phyloP scores from a whole-genome alignment of 2,888 invertebrate species.

The Opisthograptis luteolata region DNA sequence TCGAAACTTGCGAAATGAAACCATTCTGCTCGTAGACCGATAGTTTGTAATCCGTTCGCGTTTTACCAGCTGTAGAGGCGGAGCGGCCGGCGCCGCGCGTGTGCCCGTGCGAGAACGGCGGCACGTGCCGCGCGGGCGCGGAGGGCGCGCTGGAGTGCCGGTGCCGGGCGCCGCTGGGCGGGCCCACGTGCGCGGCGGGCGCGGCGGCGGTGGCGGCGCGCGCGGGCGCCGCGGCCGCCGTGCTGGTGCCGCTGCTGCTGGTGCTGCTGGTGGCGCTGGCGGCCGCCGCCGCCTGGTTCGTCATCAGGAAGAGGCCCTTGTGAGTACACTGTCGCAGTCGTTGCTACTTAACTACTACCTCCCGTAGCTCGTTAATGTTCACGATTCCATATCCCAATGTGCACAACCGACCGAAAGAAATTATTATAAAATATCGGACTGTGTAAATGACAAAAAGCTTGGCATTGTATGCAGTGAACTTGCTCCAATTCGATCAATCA shows the following conservation, averaged over 20 bases:
- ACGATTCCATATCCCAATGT: too few species aligned
- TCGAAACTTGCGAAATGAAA: too few species aligned
- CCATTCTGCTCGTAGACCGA: too few species aligned
- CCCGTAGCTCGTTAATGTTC: too few species aligned
- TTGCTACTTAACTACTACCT: too few species aligned
- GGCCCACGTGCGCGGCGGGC: constrained; percentile 87
- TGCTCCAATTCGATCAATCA: too few species aligned
- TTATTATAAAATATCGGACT: too few species aligned
- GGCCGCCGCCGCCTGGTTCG: constrained; percentile 91
- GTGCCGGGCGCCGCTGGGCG: constrained; percentile 85
- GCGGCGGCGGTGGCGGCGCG: constrained; percentile 84
- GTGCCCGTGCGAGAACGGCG: constrained; percentile 95
- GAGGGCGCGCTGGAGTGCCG: constrained; percentile 86
- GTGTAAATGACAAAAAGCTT: too few species aligned
- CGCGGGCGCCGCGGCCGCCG: constrained; percentile 86
- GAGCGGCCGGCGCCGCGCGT: constrained; percentile 89
- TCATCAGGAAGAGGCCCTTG: constrained; percentile 93
- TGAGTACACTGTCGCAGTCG: too few species aligned
- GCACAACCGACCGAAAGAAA: too few species aligned
- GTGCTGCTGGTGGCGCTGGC: constrained; percentile 88
- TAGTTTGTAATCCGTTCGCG: too few species aligned
- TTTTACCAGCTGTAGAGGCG: constrained; percentile 87
- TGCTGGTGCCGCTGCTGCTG: constrained; percentile 92
- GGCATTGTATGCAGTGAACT: too few species aligned
- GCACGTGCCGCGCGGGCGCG: constrained; percentile 86